Base-by-base conservation (phyloP, 2,888 invertebrate genomes). In the Dicyrtoma fusca region DNA sequence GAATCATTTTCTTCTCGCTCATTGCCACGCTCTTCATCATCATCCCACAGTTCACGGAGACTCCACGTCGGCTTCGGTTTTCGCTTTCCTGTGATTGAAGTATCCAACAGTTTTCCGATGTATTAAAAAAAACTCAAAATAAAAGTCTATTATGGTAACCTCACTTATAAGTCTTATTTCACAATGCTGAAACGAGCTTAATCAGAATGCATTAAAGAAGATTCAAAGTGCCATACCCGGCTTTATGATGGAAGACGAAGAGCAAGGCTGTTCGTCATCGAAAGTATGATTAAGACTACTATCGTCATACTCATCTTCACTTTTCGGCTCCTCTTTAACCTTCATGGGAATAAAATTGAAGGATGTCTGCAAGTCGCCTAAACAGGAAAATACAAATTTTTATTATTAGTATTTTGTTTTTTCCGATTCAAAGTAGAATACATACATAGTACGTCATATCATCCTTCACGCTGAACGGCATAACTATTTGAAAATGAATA, bases 61-160 rank as follows among this genome's bases (percentile, higher is more conserved):
- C 70, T 70, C 70, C 70, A 70, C 4, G 70, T 70, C 19, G 70
- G 70, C 42, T 62, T 62, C 0, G 45, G 34, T 34, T 34, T 49
- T 5, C 70, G 49, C 49, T 62, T 61, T 13, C 51, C 70, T 70
- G 34, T 11, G 10, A 42, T 6, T 17, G 25, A 63, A 26, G 11
- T 42, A 45, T 45, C 45, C 8, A 10, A 45, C 13, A 10, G 13
- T 45, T 45, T 10, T 45, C 8, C 13, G 45, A n/a, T n/a, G n/a
- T n/a, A n/a, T n/a, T n/a, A n/a, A n/a, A n/a, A n/a, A n/a, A n/a
- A n/a, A n/a, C n/a, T n/a, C n/a, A n/a, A n/a, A n/a, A n/a, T n/a
- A n/a, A n/a, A n/a, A n/a, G n/a, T n/a, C n/a, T n/a, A n/a, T n/a
- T n/a, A n/a, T n/a, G n/a, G n/a, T n/a, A n/a, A n/a, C n/a, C n/a